A percentile compares a stretch with the other conserved stretches of the same genome.
Conservation (phyloP, 37 sponge, comb jelly and placozoan species). For the Hexactinellida sp. region DNA sequence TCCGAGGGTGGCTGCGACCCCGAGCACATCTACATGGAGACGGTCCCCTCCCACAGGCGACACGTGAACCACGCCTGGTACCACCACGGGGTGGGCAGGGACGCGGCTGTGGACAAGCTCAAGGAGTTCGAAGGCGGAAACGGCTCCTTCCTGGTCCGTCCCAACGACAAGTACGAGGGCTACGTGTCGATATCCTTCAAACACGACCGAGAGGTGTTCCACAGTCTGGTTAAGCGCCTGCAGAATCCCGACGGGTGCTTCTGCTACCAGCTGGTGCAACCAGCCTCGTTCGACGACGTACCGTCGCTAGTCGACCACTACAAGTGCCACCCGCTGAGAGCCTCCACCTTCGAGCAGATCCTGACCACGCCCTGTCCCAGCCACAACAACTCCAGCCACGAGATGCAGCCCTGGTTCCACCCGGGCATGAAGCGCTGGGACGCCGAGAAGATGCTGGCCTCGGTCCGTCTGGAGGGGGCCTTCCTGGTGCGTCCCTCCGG, state of each 20-base stretch:
- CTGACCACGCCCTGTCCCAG: conserved; percentile 53
- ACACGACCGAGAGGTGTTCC: not conserved
- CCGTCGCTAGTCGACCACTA: conserved; percentile 75
- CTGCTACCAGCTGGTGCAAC: conserved; percentile 75
- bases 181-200: conserved; percentile 75
- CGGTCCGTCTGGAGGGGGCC: conserved; percentile 85
- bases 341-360: conserved; percentile 67
- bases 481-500: conserved; percentile 74
- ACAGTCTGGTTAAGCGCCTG: not conserved
- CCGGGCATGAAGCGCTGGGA: conserved; percentile 41
- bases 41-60: not conserved
- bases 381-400: conserved; percentile 27
- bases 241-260: conserved; percentile 24
- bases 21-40: not conserved
- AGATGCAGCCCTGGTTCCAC: conserved; percentile 70
- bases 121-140: conserved; percentile 50
- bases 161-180: conserved; percentile 80
- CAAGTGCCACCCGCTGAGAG: conserved; percentile 60
- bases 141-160: conserved; percentile 82
- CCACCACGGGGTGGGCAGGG: conserved; percentile 62
- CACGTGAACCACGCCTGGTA: conserved; percentile 38
- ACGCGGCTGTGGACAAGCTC: conserved; percentile 62
- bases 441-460: conserved; percentile 83
- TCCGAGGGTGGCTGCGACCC: conserved; percentile 38
- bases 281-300: conserved; percentile 67